Evolutionary conservation across 2,888 invertebrate species (phyloP).

Genomic region (Ellobium chinense): DNA sequence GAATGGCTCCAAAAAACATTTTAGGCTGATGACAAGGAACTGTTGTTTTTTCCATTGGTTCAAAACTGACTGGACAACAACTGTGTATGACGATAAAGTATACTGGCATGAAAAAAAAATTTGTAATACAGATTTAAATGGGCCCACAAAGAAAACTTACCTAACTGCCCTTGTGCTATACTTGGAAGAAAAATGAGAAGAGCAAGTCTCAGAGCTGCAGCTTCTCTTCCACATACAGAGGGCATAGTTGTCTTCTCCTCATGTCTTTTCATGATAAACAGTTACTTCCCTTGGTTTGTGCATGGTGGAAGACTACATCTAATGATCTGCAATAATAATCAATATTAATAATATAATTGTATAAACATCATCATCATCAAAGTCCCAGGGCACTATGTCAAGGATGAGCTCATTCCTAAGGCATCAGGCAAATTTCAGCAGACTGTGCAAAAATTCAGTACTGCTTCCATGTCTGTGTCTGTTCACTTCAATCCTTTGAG

Average conservation of each 20-base stretch:
- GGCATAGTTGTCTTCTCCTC: constrained; percentile 1
- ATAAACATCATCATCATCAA: background rate
- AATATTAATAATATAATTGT: background rate
- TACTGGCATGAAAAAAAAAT: background rate
- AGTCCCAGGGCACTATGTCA: too few relatives aligned
- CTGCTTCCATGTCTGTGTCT: too few relatives aligned
- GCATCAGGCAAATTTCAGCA: too few relatives aligned
- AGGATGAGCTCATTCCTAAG: too few relatives aligned
- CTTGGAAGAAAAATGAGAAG: background rate
- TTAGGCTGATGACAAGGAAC: too few relatives aligned
- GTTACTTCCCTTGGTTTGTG: background rate
- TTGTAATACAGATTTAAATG: too few relatives aligned
- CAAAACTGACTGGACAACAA: too few relatives aligned
- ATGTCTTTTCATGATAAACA: background rate
- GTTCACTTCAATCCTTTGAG: too few relatives aligned
- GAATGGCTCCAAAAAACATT: too few relatives aligned
- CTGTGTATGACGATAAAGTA: too few relatives aligned
- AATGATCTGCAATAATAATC: background rate
- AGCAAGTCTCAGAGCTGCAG: background rate
- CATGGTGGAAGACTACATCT: background rate
- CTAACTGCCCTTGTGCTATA: background rate
- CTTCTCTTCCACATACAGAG: background rate
- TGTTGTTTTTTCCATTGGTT: too few relatives aligned
- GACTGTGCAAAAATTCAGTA: too few relatives aligned
- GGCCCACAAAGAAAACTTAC: background rate